Conservation (phyloP, 2,888 invertebrate species). For the Chalcis sispes region DNA sequence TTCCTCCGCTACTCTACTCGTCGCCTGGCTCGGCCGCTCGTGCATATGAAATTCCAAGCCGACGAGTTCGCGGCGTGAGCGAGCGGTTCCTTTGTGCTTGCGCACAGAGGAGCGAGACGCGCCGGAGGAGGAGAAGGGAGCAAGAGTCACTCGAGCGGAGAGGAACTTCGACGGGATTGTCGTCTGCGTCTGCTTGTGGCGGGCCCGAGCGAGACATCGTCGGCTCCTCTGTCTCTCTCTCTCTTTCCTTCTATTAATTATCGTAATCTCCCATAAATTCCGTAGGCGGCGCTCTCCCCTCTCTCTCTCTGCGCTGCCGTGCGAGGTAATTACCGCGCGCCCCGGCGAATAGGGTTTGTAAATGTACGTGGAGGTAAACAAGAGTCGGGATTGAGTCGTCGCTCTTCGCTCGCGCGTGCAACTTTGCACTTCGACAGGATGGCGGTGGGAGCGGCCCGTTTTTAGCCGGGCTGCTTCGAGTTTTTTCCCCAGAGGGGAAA, state of each 20-base stretch:
- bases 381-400: constrained; percentile 43
- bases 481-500: background rate
- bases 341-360: no score
- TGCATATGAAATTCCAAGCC: constrained; percentile 66
- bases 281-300: background rate
- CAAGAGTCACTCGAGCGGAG: background rate
- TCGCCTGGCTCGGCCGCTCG: constrained; percentile 56
- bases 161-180: background rate
- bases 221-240: background rate
- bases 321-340: constrained; percentile 40
- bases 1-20: no score
- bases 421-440: background rate
- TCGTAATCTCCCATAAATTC: constrained; percentile 70
- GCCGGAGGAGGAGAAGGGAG: background rate
- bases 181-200: background rate
- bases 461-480: background rate
- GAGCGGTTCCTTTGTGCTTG: no score
- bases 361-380: constrained; percentile 30
- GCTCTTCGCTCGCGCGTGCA: background rate
- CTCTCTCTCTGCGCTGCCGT: background rate
- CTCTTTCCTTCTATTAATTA: constrained; percentile 68
- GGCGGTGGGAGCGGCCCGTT: background rate
- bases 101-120: no score
- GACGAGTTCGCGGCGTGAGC: no score
- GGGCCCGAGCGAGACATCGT: background rate